These are phyloP conservation scores for Notoglanidium macrostoma DNA, from an alignment of 2,797 vertebrate species.

Conservation along the genomic window DNA sequence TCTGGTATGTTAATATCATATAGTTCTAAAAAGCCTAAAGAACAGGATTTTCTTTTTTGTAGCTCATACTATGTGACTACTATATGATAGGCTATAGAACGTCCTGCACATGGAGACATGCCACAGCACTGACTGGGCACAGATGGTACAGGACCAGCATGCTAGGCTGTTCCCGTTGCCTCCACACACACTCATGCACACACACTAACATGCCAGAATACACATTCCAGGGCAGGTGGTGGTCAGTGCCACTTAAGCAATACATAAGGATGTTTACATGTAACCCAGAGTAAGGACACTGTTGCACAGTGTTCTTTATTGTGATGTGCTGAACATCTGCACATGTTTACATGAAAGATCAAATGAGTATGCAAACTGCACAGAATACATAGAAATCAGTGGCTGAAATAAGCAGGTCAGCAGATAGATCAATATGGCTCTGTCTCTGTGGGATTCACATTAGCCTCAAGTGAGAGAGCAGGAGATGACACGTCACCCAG, in stretches of 20 bases:
- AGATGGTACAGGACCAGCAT: constrained; percentile 80
- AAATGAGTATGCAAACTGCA: constrained; percentile 51
- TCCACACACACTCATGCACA: constrained; percentile 52
- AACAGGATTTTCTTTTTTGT: background rate
- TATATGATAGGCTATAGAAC: constrained; percentile 54
- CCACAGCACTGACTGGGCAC: constrained; percentile 72
- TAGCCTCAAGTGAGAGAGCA: constrained; percentile 64
- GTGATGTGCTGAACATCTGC: constrained; percentile 56
- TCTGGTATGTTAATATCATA: background rate
- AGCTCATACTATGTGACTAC: background rate
- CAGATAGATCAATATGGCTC: constrained; percentile 66
- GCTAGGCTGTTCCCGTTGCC: constrained; percentile 69
- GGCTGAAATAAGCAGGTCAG: constrained; percentile 61
- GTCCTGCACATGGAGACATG: constrained; percentile 63
- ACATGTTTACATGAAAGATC: constrained; percentile 63
- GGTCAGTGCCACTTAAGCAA: constrained; percentile 28
- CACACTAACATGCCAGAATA: constrained; percentile 53
- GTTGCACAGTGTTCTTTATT: constrained; percentile 60
- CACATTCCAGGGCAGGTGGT: constrained; percentile 56
- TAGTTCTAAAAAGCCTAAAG: background rate
- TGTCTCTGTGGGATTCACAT: constrained; percentile 65
- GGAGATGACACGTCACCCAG: constrained; percentile 68
- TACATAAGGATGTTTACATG: constrained; percentile 2
- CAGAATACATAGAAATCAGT: constrained; percentile 7
- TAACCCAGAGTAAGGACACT: constrained; percentile 55